Evolutionary conservation across 2,888 invertebrate species (phyloP).

Genomic region (Priapulus caudatus): DNA sequence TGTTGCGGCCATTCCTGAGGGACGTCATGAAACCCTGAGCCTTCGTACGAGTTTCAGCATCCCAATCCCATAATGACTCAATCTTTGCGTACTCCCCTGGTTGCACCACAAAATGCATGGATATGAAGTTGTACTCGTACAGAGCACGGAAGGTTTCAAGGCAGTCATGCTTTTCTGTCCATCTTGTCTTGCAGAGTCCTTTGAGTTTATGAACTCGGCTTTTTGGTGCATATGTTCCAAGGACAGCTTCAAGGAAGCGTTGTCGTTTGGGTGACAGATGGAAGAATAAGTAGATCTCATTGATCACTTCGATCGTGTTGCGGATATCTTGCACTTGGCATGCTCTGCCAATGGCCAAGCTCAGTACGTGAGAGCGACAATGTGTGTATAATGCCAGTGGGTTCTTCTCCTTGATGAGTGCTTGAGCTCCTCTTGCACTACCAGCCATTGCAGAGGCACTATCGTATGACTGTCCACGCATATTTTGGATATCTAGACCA

Average conservation of each 20-base stretch:
- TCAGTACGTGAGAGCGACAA: slow-evolving; percentile 6
- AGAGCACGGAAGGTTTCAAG: no score
- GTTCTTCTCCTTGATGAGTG: no score
- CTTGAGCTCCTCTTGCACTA: no score
- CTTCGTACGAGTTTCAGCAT: slow-evolving; percentile 4
- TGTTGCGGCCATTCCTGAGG: slow-evolving; percentile 7
- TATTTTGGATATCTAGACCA: no score
- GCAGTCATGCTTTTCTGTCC: no score
- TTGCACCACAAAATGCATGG: no score
- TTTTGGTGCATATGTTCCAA: slow-evolving; percentile 7
- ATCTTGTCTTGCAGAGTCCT: no score
- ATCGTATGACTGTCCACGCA: no score
- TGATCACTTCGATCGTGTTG: slow-evolving; percentile 9
- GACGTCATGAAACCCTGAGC: slow-evolving; percentile 7
- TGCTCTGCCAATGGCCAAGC: slow-evolving; percentile 9
- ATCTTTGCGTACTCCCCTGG: slow-evolving; percentile 6
- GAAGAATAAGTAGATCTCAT: slow-evolving; percentile 10
- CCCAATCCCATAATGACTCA: slow-evolving; percentile 7
- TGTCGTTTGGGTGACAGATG: slow-evolving; percentile 8
- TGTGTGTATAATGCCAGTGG: slow-evolving; percentile 6
- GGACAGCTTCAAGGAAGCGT: slow-evolving; percentile 8
- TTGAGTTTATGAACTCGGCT: slow-evolving; percentile 1
- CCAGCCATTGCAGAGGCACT: no score
- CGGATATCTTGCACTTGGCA: slow-evolving; percentile 7
- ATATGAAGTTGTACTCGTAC: no score